Conservation (phyloP, 2,888 invertebrate species). For the Copidosoma aretas region DNA sequence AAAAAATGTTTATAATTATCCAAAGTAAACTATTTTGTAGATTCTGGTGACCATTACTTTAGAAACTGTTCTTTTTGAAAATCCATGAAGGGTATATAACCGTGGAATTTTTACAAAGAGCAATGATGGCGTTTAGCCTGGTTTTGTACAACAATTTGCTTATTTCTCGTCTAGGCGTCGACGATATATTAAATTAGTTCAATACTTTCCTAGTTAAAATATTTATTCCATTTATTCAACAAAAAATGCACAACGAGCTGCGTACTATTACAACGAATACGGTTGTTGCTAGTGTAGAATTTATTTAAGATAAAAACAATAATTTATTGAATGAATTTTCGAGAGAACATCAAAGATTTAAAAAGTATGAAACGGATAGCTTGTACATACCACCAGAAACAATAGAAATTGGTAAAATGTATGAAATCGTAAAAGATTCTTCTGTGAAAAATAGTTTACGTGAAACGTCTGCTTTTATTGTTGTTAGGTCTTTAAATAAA, state of each 20-base stretch:
- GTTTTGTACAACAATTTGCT: constrained; percentile 26
- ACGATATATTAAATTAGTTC: constrained; percentile 21
- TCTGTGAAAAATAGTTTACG: constrained; percentile 27
- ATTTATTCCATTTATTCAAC: constrained; percentile 34
- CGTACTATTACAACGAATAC: constrained; percentile 6
- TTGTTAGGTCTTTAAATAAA: constrained; percentile 17
- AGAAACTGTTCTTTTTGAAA: too few species aligned
- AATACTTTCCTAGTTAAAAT: constrained; percentile 19
- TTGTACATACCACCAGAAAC: constrained; percentile 26
- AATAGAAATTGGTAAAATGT: constrained; percentile 32
- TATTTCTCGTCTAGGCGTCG: constrained; percentile 27
- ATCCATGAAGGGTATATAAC: too few species aligned
- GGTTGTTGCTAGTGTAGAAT: constrained; percentile 19
- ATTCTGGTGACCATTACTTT: too few species aligned
- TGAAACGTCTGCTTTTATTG: constrained; percentile 19
- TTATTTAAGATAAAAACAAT: constrained; percentile 24
- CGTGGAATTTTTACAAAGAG: background rate
- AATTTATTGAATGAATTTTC: constrained; percentile 24
- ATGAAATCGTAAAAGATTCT: constrained; percentile 15
- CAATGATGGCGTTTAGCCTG: constrained; percentile 1
- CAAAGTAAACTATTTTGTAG: too few species aligned
- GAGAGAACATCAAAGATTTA: constrained; percentile 28
- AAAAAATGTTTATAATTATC: too few species aligned
- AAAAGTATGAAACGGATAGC: constrained; percentile 22
- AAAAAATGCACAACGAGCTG: constrained; percentile 16